Base-by-base conservation (phyloP, 2,797 vertebrate genomes). In the Poeciliopsis turneri region DNA sequence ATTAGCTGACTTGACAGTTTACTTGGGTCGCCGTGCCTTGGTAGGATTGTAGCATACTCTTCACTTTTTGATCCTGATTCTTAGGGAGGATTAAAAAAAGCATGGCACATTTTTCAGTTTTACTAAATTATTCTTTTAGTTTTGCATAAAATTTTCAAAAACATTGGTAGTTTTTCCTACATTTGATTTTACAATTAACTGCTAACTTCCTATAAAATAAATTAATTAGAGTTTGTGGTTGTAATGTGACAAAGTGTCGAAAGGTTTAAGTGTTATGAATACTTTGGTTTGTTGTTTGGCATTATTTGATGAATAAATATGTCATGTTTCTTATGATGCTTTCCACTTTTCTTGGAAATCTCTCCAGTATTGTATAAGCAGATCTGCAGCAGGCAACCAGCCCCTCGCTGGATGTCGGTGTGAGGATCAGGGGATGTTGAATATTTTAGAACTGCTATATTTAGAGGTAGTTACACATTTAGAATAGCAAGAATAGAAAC, bases 391-490 rank as follows among this genome's bases (percentile, higher is more conserved):
- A 88, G 93, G 86, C 92, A 93, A 87, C 76, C 87, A 86, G 84
- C 88, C 90, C 83, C 85, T 87, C 79, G 72, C 88, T 93, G 76
- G 61, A 90, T 90, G 91, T 90, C 90, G 85, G 91, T 88, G 88
- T 88, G 88, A 92, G 92, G 92, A 94, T 92, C 87, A 83, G 93
- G 92, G 91, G 94, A 92, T 94, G 92, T 89, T 96, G 92, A 96
- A 96, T 96, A 95, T 95, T 96, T 96, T 92, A 96, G 92, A 93
- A 93, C 87, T 91, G 87, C 95, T 96, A 96, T 94, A 95, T 95
- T 95, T 95, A 94, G 94, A 92, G 88, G 77, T 88, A 88, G 89
- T 92, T 93, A 92, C 94, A 94, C 94, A 94, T 95, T 96, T 95
- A 96, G 95, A 94, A 91, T 74, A 81, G 92, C 92, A 93, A 94